Evolutionary conservation across 2,113 vertebrate species (phyloP).

Genomic region (Axis porcinus): DNA sequence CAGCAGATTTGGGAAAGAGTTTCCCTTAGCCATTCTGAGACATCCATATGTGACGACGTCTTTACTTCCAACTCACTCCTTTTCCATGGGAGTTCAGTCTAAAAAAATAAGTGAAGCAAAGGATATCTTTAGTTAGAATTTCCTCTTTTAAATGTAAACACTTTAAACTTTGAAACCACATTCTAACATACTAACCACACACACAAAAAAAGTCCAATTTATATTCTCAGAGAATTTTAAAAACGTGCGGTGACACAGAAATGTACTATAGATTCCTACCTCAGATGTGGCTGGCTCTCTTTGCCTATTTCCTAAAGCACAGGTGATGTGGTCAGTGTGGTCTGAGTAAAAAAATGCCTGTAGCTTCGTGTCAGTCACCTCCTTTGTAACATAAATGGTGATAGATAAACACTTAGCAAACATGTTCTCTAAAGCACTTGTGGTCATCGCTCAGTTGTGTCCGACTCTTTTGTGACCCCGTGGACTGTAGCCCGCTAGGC

Average conservation of each 20-base stretch:
- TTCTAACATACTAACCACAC: neutral
- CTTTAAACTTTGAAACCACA: neutral
- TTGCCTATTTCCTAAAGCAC: neutral
- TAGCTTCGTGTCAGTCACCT: neutral
- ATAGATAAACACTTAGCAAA: neutral
- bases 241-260: neutral
- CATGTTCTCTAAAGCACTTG: neutral
- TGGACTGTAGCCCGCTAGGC: neutral
- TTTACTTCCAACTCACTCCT: neutral
- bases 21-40: neutral
- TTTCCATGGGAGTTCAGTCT: neutral
- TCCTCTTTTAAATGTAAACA: neutral
- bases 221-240: neutral
- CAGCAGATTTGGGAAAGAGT: neutral
- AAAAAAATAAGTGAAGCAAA: neutral
- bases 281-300: too few species aligned
- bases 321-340: accelerated
- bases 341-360: neutral
- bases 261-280: neutral
- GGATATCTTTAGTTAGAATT: neutral
- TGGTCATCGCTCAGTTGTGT: neutral
- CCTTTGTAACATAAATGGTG: neutral
- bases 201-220: neutral
- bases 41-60: too few species aligned
- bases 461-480: neutral